Base-by-base conservation (phyloP, 2,113 vertebrate species). In the Channa maculata region DNA sequence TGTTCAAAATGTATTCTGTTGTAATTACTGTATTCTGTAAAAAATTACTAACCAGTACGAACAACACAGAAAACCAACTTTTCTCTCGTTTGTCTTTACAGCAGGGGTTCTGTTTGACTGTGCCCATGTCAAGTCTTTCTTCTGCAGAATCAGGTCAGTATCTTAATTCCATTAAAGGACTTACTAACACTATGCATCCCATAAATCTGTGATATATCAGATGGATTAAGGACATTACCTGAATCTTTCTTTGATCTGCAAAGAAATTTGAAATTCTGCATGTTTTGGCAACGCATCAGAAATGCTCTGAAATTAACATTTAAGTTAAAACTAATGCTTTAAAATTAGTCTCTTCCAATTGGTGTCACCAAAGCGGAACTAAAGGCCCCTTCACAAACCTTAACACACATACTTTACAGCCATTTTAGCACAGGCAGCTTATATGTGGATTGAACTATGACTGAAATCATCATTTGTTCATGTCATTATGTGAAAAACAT, bases 61-160 rank as follows among this genome's bases (percentile, higher is more conserved):
- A 7, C 4, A 7, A 67, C 8, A 41, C 43, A 52, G 5, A 36
- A 61, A 41, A 71, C 2, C 50, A 5, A 43, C 4, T 45, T 65
- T 43, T n/a, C 49, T 61, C 0, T 53, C 71, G 0, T 77, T 59
- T 92, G 9, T 90, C 59, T 67, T 62, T 76, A 36, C 79, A 94
- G 70, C 86, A 58, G 94, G 93, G 0, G 92, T 95, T 9, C 83
- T 92, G 2, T 95, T 93, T 70, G 93, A 96, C 38, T 92, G 80
- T 52, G 91, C 95, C 44, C 96, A 94, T 14, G 95, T 95, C 86
- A 98, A 97, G 68, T 95, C 96, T 65, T 97, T 98, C 85, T 98
- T 97, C 94, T 97, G 96, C 93, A 94, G 97, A 87, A 96, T 98
- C 80, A 94, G 95, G 96, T 96, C 82, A 94, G 94, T 90, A 9